Evolutionary conservation across 1,140 invertebrate species (phyloP), one percentile per base, ranked within the genome.

Genomic region (Atta texana): DNA sequence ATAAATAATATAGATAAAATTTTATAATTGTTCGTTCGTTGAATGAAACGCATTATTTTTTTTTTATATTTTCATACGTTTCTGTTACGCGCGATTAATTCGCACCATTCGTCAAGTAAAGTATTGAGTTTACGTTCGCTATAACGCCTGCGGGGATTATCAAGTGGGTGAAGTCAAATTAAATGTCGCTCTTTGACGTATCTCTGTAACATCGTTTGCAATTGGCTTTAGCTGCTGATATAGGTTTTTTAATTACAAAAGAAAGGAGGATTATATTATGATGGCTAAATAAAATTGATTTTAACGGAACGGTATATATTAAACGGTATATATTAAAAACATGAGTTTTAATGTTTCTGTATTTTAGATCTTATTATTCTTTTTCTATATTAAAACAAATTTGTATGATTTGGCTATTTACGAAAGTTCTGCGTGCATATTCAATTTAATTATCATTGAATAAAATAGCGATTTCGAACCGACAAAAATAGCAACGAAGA

Each of bases 381-480:
- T 39, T 39, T 61, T 34, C 14, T 34, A 75, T 14, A 34, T 51
- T 28, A 61, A 57, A 84, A 61, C 1, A 49, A 61, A 75, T 75
- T 84, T 61, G 64, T 34, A 28, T 68, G 24, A 59, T 39, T 28
- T 44, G 16, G 16, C 49, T 28, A 44, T 53, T 28, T 34, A 21
- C 10, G 6, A 24, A 24, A 24, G 14, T 57, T 59, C 7, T 14
- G n/a, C 21, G 24, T 28, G 34, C 34, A 12, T 72, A 59, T 61
- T 69, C 49, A 16, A 44, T 31, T 74, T 74, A 63, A 84, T 84
- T 5, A 28, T 63, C 28, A 14, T 84, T 49, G 24, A 72, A 49
- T 72, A 82, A 82, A 44, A 21, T 44, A 82, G 74, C 69, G 39
- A 75, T 84, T 74, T 74, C 55, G 57, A n/a, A 51, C 31, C 28